These are phyloP conservation scores for Ormyrus rosae DNA, from an alignment of 2,888 invertebrate species.

Conservation along the genomic window DNA sequence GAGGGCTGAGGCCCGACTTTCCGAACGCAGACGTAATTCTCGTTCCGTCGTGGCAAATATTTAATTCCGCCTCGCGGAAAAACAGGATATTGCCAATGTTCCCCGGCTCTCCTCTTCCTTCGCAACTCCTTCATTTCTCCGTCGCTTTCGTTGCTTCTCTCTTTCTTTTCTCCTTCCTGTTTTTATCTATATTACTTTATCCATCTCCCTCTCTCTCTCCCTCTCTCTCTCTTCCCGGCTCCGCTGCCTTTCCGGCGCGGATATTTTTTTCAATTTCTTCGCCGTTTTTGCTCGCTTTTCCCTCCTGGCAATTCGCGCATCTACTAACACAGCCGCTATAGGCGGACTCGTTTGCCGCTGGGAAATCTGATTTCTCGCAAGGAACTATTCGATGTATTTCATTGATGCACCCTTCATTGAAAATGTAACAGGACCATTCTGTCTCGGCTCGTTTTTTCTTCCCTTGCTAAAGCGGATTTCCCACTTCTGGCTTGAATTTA, in stretches of 20 bases:
- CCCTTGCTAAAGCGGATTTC: too few relatives aligned
- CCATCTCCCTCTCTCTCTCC: slow-evolving; percentile 19
- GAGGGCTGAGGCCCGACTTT: not conserved
- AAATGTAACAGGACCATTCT: slow-evolving; percentile 43
- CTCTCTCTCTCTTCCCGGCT: not conserved
- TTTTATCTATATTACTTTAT: slow-evolving; percentile 44
- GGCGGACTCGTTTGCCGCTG: slow-evolving; percentile 62
- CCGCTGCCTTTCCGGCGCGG: too few relatives aligned
- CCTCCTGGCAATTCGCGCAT: slow-evolving; percentile 26
- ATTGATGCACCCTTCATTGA: slow-evolving; percentile 63
- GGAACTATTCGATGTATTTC: slow-evolving; percentile 68
- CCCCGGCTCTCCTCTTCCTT: slow-evolving; percentile 22
- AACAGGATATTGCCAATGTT: slow-evolving; percentile 69
- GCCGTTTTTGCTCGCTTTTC: not conserved
- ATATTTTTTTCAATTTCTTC: slow-evolving; percentile 28
- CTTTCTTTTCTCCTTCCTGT: slow-evolving; percentile 21
- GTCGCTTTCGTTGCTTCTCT: slow-evolving; percentile 15
- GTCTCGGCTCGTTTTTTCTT: too few relatives aligned
- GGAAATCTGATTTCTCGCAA: slow-evolving; percentile 68
- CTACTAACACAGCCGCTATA: not conserved
- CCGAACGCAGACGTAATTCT: slow-evolving; percentile 11
- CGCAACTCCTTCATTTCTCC: slow-evolving; percentile 37
- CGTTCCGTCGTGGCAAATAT: slow-evolving; percentile 65
- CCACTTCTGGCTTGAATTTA: too few relatives aligned
- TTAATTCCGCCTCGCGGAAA: slow-evolving; percentile 68